Evolutionary conservation across 2,113 vertebrate species (phyloP).

Genomic region (Chloropsis cyanopogon): DNA sequence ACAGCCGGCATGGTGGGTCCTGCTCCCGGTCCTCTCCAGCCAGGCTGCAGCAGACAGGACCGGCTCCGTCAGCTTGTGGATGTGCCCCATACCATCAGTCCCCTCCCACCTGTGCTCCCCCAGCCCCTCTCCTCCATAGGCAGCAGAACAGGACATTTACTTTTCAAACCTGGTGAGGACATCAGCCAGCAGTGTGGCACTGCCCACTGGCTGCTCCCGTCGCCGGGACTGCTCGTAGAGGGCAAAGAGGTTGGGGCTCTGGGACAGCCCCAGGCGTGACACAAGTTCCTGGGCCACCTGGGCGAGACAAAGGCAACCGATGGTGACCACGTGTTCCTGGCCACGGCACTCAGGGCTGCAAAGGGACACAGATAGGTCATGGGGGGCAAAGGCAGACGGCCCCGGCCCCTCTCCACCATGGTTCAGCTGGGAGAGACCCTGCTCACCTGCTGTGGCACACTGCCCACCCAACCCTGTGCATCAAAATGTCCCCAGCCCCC

Average conservation of each 20-base stretch:
- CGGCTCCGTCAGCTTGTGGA: neutral
- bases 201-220: slow-evolving; percentile 84
- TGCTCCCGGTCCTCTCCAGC: slow-evolving; percentile 75
- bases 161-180: slow-evolving; percentile 92
- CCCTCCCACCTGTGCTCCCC: neutral
- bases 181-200: slow-evolving; percentile 85
- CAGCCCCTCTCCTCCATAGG: neutral
- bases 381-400: neutral
- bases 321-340: slow-evolving; percentile 20
- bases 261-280: slow-evolving; percentile 85
- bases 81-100: rapidly evolving
- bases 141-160: slow-evolving; percentile 65
- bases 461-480: neutral
- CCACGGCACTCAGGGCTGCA: slow-evolving; percentile 34
- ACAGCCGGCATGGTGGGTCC: slow-evolving; percentile 79
- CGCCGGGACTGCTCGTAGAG: slow-evolving; percentile 86
- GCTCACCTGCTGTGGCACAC: neutral
- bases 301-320: slow-evolving; percentile 27
- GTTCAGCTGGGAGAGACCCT: neutral
- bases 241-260: slow-evolving; percentile 88
- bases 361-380: slow-evolving; percentile 30
- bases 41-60: slow-evolving; percentile 56
- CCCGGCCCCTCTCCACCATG: neutral
- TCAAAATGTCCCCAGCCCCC: rapidly evolving
- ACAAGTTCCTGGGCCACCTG: slow-evolving; percentile 89